Evolutionary conservation across 2,797 vertebrate species (phyloP), one percentile per base, ranked within the genome.

Genomic region (Lepus townsendii): DNA sequence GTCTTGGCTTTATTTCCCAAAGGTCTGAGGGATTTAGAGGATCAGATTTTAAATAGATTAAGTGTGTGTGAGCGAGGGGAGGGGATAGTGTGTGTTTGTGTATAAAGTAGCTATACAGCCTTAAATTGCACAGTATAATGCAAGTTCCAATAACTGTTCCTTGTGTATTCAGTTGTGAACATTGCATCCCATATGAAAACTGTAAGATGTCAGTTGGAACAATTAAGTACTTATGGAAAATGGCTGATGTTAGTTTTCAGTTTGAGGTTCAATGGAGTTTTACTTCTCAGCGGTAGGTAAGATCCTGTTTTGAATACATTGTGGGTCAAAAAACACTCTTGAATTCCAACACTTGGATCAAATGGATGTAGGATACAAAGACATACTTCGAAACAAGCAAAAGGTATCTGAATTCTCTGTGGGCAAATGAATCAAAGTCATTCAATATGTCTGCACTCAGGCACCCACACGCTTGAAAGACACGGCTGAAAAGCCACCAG

Each of bases 1-100:
- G 50, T 32, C 68, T 85, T 90, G 65, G 14, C 82, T 94, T 97
- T 96, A 96, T 95, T 95, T 96, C 87, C 65, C 60, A 78, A 78
- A 94, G 7, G 68, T 60, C 35, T 89, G 27, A 86, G n/a, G 19
- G 35, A 88, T 76, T 87, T 94, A 87, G 30, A 95, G 14, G 52
- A 83, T 83, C 77, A 96, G 10, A 94, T 78, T 95, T 94, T 85
- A 95, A 96, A 82, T 66, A 90, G 63, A 95, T 52, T 78, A 88
- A 92, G 14, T 68, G n/a, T 47, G 42, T 20, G 8, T 26, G 42
- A 16, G 5, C 14, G n/a, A 10, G 9, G 14, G 22, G 10, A 54
- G 2, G 71, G 19, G 5, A n/a, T 47, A 47, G 24, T 65, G 73
- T 42, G 7, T 80, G 7, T 83, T 32, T 38, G 2, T 92, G 5